Evolutionary conservation across 2,888 invertebrate species (phyloP).

Genomic region (Apoderus coryli): DNA sequence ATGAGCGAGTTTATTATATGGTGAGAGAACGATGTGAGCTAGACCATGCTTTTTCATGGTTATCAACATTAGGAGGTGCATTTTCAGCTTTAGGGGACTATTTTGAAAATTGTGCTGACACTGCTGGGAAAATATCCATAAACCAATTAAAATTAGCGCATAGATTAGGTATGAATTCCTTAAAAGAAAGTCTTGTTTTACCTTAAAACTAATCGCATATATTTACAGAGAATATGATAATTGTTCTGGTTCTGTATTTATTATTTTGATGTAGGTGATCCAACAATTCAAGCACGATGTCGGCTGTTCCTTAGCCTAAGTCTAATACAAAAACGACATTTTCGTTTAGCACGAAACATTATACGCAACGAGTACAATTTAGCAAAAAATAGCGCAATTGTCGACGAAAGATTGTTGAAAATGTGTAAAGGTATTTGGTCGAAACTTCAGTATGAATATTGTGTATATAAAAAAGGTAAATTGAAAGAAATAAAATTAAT

Average conservation of each 20-base stretch:
- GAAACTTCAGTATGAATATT: slow-evolving; percentile 50
- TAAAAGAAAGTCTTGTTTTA: no score
- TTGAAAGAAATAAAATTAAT: slow-evolving; percentile 5
- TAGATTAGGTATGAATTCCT: slow-evolving; percentile 34
- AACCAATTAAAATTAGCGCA: slow-evolving; percentile 71
- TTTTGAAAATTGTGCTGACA: slow-evolving; percentile 63
- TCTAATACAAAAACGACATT: slow-evolving; percentile 64
- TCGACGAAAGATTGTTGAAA: slow-evolving; percentile 51
- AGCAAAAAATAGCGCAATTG: slow-evolving; percentile 26
- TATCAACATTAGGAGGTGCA: slow-evolving; percentile 92
- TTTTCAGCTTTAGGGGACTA: slow-evolving; percentile 91
- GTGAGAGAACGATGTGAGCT: slow-evolving; percentile 55
- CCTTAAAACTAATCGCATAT: no score
- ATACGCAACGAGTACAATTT: slow-evolving; percentile 40
- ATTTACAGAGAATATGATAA: no score
- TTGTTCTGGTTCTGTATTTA: no score
- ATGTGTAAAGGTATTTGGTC: slow-evolving; percentile 86
- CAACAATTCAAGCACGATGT: slow-evolving; percentile 66
- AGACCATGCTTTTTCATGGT: slow-evolving; percentile 80
- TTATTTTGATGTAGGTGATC: slow-evolving; percentile 47
- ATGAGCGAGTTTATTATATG: slow-evolving; percentile 34
- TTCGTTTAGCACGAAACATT: slow-evolving; percentile 47
- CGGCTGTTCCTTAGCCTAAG: slow-evolving; percentile 77
- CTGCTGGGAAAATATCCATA: slow-evolving; percentile 76
- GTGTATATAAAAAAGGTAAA: slow-evolving; percentile 17